Evolutionary conservation across 2,888 invertebrate genomes (phyloP).

Genomic region (Pyrrhosoma nymphula): DNA sequence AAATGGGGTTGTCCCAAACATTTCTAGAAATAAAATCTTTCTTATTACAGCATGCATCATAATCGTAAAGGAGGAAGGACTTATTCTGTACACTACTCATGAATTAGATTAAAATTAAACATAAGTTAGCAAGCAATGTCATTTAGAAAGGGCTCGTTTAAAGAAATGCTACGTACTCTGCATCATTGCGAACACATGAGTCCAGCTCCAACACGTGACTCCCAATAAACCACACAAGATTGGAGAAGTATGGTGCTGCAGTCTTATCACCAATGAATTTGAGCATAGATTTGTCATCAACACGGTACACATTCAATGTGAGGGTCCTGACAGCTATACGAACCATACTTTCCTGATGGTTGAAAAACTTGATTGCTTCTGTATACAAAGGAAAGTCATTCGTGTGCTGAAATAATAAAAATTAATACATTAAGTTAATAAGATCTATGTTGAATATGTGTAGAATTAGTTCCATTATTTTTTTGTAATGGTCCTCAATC

Average conservation of each 20-base stretch:
- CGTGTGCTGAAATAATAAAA: slow-evolving; percentile 86
- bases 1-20: too few relatives aligned
- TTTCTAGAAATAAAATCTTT: too few relatives aligned
- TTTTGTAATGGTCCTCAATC: too few relatives aligned
- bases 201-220: slow-evolving; percentile 98
- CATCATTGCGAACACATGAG: slow-evolving; percentile 95
- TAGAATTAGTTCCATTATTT: too few relatives aligned
- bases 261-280: slow-evolving; percentile 97
- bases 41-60: too few relatives aligned
- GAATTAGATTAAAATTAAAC: too few relatives aligned
- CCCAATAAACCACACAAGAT: slow-evolving; percentile 99
- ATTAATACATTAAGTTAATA: too few relatives aligned
- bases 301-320: slow-evolving; percentile 97
- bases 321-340: slow-evolving; percentile 98
- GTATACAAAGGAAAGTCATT: slow-evolving; percentile 99
- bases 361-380: slow-evolving; percentile 99
- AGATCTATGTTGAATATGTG: too few relatives aligned
- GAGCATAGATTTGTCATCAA: slow-evolving; percentile 96
- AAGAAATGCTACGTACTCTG: slow-evolving; percentile 87
- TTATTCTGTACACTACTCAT: too few relatives aligned
- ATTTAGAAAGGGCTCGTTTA: too few relatives aligned
- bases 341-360: slow-evolving; percentile 99
- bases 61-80: too few relatives aligned
- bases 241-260: slow-evolving; percentile 98
- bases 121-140: too few relatives aligned